Conservation (phyloP, 1,140 invertebrate species). For the Notospermus geniculatus region DNA sequence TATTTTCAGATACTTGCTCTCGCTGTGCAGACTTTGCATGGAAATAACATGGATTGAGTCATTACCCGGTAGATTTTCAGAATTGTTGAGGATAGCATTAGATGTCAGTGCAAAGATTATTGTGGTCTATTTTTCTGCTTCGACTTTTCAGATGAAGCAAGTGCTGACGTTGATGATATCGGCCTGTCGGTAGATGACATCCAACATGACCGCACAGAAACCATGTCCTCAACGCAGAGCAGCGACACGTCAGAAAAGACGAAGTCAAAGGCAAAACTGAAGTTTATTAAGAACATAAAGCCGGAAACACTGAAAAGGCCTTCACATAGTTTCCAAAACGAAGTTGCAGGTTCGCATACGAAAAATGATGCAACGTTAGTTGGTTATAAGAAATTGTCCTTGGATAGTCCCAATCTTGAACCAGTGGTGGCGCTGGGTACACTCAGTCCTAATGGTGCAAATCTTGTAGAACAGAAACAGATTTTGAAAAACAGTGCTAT, state of each 20-base stretch:
- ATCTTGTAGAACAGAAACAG: slow-evolving; percentile 9
- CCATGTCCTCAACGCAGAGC: slow-evolving; percentile 1
- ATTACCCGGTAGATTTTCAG: no score
- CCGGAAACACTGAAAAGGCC: slow-evolving; percentile 49
- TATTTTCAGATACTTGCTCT: no score
- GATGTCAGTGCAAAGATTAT: no score
- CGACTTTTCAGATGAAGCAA: no score
- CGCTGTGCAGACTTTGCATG: no score
- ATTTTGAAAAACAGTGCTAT: slow-evolving; percentile 22
- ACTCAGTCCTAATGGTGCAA: slow-evolving; percentile 30
- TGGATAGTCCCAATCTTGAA: slow-evolving; percentile 3
- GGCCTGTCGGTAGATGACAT: no score
- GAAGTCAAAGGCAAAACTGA: slow-evolving; percentile 22
- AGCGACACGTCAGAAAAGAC: slow-evolving; percentile 7
- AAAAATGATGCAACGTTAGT: slow-evolving; percentile 36
- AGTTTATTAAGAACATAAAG: slow-evolving; percentile 51
- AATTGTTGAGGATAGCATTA: no score
- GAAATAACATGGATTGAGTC: no score
- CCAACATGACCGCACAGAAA: neutral
- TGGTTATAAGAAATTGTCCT: slow-evolving; percentile 52
- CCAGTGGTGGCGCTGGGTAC: slow-evolving; percentile 50
- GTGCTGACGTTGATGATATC: no score
- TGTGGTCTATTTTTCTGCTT: neutral
- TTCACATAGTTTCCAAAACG: slow-evolving; percentile 39
- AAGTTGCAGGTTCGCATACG: slow-evolving; percentile 26